Conservation (phyloP, 2,113 vertebrate genomes). For the Gnathochromis pfefferi region DNA sequence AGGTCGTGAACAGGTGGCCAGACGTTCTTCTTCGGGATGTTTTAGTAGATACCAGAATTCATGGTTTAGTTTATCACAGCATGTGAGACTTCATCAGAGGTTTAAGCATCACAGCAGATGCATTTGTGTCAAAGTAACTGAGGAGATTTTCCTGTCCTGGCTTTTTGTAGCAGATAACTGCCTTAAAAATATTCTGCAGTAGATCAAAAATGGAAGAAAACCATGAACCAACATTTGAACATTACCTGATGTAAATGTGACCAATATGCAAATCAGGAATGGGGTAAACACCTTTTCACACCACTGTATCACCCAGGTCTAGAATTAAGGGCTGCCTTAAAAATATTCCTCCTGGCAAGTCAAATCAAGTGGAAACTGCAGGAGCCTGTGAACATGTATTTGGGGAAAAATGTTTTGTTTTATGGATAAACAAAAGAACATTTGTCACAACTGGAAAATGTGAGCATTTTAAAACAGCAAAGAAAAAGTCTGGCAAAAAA, state of each 20-base stretch:
- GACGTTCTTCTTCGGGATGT: rapidly evolving
- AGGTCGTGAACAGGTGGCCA: background rate
- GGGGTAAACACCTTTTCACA: background rate
- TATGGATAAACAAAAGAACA: background rate
- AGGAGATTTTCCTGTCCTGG: background rate
- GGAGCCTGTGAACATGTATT: background rate
- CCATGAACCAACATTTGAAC: background rate
- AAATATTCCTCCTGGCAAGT: conserved; percentile 27
- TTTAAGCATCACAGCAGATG: background rate
- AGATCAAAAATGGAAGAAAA: background rate
- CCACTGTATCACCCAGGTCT: background rate
- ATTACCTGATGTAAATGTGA: background rate
- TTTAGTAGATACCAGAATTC: background rate
- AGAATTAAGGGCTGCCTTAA: conserved; percentile 11
- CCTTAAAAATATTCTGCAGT: background rate
- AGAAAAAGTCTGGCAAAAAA: background rate
- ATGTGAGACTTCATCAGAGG: background rate
- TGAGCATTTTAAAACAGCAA: background rate
- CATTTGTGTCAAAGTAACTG: background rate
- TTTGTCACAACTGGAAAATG: background rate
- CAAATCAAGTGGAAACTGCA: conserved; percentile 17
- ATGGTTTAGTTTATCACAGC: background rate
- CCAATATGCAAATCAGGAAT: background rate
- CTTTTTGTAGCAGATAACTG: background rate
- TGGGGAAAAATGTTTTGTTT: background rate